Conservation (phyloP, 2,113 vertebrate species). For the Campylomormyrus tamandua region DNA sequence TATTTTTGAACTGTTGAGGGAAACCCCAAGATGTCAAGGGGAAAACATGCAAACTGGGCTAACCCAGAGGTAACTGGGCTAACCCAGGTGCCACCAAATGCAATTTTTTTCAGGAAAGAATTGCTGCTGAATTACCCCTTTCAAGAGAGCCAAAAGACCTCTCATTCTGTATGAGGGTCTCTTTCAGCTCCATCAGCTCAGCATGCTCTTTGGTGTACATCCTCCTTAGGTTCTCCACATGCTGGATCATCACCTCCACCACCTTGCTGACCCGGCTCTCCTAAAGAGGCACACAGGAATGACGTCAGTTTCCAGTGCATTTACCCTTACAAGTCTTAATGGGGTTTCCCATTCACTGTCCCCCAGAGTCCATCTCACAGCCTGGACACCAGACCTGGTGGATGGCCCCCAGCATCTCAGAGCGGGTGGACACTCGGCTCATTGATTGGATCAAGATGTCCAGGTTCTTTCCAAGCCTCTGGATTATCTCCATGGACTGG, state of each 20-base stretch:
- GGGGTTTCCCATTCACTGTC: neutral
- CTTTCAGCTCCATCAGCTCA: conserved; percentile 81
- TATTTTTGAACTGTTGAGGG: neutral
- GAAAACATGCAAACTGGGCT: neutral
- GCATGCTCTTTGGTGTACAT: conserved; percentile 87
- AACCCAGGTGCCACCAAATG: neutral
- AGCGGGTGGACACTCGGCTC: conserved; percentile 76
- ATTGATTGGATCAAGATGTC: conserved; percentile 78
- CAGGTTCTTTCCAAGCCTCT: conserved; percentile 81
- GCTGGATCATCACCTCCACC: conserved; percentile 94
- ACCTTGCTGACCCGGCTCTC: conserved; percentile 87
- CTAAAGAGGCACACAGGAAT: conserved; percentile 43
- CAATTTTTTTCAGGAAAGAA: neutral
- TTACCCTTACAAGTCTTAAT: neutral
- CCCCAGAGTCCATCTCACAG: neutral
- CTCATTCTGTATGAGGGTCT: conserved; percentile 74
- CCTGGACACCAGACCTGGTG: conserved; percentile 71
- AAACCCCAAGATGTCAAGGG: neutral
- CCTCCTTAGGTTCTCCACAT: conserved; percentile 89
- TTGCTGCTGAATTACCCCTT: conserved; percentile 43
- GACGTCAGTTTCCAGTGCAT: neutral
- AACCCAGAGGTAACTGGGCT: neutral
- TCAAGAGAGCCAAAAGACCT: conserved; percentile 66
- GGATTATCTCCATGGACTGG: conserved; percentile 82
- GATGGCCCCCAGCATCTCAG: conserved; percentile 91